Percentiles rank a stretch among this genome's conserved stretches.
Conservation (phyloP, 2,888 invertebrate species). For the Blastobasis lacticolella region DNA sequence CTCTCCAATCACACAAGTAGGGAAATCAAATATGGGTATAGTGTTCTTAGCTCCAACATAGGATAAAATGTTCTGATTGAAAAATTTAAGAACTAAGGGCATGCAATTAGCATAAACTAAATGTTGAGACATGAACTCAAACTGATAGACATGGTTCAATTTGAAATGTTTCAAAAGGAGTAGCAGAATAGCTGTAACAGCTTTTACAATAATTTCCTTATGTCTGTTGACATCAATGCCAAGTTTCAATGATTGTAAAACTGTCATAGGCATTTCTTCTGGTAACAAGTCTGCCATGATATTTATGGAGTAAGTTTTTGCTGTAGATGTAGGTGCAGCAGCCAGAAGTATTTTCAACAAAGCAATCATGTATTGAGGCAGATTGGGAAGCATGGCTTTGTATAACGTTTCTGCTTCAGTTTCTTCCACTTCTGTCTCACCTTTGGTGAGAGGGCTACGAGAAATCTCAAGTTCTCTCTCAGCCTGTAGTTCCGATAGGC, state of each 20-base stretch:
- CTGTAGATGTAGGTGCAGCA: slow-evolving; percentile 99
- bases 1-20: slow-evolving; percentile 95
- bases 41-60: slow-evolving; percentile 96
- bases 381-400: slow-evolving; percentile 94
- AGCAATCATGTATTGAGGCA: slow-evolving; percentile 98
- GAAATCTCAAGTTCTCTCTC: slow-evolving; percentile 93
- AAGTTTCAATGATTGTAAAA: slow-evolving; percentile 94
- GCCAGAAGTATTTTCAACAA: slow-evolving; percentile 96
- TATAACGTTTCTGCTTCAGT: slow-evolving; percentile 93
- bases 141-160: slow-evolving; percentile 97
- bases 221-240: slow-evolving; percentile 98
- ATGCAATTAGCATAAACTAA: slow-evolving; percentile 99
- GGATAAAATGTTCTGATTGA: slow-evolving; percentile 97
- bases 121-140: slow-evolving; percentile 99
- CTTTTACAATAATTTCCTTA: slow-evolving; percentile 98
- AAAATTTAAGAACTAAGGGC: slow-evolving; percentile 97
- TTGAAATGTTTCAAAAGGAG: slow-evolving; percentile 97
- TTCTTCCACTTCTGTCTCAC: slow-evolving; percentile 84
- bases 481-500: slow-evolving; percentile 93
- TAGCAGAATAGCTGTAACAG: slow-evolving; percentile 91
- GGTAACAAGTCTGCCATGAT: slow-evolving; percentile 98
- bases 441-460: slow-evolving; percentile 90
- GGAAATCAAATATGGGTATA: slow-evolving; percentile 95
- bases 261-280: slow-evolving; percentile 97
- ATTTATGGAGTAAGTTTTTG: slow-evolving; percentile 97